These are phyloP conservation scores for Folsomia candida DNA, from an alignment of 2,888 invertebrate genomes.

Conservation along the genomic window DNA sequence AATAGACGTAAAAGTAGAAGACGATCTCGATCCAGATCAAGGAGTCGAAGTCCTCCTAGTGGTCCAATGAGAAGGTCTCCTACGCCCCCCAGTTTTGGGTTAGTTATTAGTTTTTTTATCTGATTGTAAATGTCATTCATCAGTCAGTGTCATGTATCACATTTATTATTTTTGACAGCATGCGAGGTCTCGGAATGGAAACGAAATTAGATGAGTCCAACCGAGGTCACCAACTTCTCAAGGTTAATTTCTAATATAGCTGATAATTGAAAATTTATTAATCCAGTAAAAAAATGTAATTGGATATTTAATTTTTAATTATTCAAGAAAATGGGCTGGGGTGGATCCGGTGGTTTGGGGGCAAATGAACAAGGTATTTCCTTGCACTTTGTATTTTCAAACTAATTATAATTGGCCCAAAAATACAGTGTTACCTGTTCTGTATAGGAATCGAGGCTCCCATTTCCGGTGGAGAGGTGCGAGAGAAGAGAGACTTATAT, in stretches of 20 bases:
- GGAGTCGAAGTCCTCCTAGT: constrained; percentile 54
- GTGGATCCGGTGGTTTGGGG: constrained; percentile 88
- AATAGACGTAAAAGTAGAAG: constrained; percentile 34
- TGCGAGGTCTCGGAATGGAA: constrained; percentile 44
- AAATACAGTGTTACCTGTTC: no score
- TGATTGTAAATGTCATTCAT: neutral
- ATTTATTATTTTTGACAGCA: constrained; percentile 26
- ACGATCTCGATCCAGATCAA: constrained; percentile 55
- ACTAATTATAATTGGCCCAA: neutral
- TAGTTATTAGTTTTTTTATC: constrained; percentile 17
- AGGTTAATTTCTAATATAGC: no score
- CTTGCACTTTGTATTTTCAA: no score
- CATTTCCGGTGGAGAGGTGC: constrained; percentile 54
- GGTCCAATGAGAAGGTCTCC: constrained; percentile 57
- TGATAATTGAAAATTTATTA: neutral
- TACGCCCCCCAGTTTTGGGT: constrained; percentile 53
- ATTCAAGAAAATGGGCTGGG: constrained; percentile 98
- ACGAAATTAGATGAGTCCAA: constrained; percentile 70
- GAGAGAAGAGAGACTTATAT: constrained; percentile 89
- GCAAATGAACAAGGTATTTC: constrained; percentile 84
- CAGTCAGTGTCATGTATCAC: neutral
- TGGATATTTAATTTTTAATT: no score
- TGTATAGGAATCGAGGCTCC: constrained; percentile 50
- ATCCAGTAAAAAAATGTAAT: neutral
- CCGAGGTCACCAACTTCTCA: constrained; percentile 86